A percentile compares a stretch with the other conserved stretches of the same genome.
phyloP scores from a whole-genome alignment of 2,113 vertebrate genomes.

The Paralichthys olivaceus region DNA sequence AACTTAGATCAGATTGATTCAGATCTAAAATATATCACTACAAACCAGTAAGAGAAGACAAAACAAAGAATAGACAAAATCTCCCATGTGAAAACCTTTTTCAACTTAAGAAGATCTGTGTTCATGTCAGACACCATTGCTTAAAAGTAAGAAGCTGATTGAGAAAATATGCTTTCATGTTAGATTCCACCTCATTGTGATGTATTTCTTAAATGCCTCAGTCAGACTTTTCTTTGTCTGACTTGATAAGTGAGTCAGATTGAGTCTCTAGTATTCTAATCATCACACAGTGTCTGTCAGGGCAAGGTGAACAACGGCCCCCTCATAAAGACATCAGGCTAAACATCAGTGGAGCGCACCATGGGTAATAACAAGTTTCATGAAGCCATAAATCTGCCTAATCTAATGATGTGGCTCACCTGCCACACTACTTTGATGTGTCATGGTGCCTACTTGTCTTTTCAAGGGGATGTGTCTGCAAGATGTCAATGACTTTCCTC shows the following conservation, averaged over 20 bases:
- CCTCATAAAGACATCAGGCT: conserved; percentile 82
- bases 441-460: conserved; percentile 78
- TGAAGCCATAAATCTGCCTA: conserved; percentile 82
- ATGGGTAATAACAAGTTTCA: conserved; percentile 82
- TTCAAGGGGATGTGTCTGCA: conserved; percentile 77
- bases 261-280: conserved; percentile 63
- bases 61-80: too few relatives aligned
- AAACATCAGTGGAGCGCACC: conserved; percentile 75
- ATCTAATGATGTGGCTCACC: conserved; percentile 83
- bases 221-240: conserved; percentile 34
- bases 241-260: conserved; percentile 55
- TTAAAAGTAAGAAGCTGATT: neutral
- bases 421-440: conserved; percentile 76
- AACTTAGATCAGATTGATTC: neutral
- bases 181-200: conserved; percentile 12
- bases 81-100: too few relatives aligned
- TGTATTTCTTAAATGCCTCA: conserved; percentile 40
- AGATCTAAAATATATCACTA: neutral
- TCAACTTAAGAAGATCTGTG: neutral
- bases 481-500: conserved; percentile 57
- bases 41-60: neutral
- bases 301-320: conserved; percentile 75
- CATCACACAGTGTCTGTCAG: conserved; percentile 61
- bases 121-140: neutral
- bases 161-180: neutral